Conservation (phyloP, 2,797 vertebrate species). For the Taeniopygia guttata region DNA sequence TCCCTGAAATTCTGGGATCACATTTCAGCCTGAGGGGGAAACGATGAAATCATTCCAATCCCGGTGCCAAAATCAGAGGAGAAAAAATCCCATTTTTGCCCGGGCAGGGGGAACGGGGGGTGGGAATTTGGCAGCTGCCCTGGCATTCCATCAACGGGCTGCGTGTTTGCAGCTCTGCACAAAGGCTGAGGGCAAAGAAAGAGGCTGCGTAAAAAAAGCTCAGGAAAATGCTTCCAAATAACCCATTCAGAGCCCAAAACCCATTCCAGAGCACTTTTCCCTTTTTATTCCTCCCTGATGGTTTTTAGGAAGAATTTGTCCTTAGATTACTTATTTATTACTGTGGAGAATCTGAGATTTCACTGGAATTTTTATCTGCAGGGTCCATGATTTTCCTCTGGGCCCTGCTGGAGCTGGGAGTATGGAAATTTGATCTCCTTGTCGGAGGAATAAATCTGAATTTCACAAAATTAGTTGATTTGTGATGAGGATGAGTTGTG, state of each 20-base stretch:
- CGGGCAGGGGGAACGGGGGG: not conserved
- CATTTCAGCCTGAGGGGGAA: not conserved
- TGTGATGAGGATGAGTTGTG: not conserved
- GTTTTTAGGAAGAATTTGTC: not conserved
- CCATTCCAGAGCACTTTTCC: not conserved
- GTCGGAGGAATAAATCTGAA: not conserved
- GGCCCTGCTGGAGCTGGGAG: rapidly evolving
- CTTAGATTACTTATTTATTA: not conserved
- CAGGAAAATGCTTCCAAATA: not conserved
- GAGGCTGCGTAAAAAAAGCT: not conserved
- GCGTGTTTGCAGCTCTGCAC: not conserved
- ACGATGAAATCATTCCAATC: not conserved
- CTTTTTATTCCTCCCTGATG: not conserved
- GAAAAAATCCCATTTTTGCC: not conserved
- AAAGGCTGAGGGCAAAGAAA: not conserved
- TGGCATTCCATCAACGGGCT: not conserved
- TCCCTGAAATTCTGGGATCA: rapidly evolving
- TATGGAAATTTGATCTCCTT: rapidly evolving
- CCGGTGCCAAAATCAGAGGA: not conserved
- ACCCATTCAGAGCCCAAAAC: not conserved
- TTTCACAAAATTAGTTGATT: not conserved
- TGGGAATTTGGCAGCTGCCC: not conserved
- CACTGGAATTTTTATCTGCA: not conserved
- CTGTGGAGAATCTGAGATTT: rapidly evolving
- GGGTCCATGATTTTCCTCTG: not conserved